Conservation (phyloP, 2,113 vertebrate species). For the Bettongia penicillata region DNA sequence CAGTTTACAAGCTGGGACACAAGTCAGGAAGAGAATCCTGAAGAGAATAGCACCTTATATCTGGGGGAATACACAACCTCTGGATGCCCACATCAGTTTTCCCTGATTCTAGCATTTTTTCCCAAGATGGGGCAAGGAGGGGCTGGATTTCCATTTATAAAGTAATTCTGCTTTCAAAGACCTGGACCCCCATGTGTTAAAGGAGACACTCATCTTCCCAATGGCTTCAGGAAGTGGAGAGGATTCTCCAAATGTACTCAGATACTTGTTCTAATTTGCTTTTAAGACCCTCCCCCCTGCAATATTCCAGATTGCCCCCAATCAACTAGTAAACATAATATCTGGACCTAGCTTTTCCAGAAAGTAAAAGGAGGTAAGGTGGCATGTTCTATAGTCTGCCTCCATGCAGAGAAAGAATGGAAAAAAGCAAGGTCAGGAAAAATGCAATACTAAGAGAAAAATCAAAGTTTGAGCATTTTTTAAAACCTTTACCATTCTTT, state of each 20-base stretch:
- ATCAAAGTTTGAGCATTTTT: too few species aligned
- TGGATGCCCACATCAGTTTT: background rate
- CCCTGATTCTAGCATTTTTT: background rate
- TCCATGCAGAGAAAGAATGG: background rate
- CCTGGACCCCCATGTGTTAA: background rate
- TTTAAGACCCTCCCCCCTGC: background rate
- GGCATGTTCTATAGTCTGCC: background rate
- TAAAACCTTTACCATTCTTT: background rate
- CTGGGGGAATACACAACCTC: background rate
- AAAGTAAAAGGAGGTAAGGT: background rate
- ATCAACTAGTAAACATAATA: background rate
- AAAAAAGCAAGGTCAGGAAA: background rate
- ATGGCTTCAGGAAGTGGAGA: background rate
- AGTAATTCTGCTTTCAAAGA: background rate
- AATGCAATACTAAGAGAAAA: background rate
- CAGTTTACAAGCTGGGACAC: background rate
- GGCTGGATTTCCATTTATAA: background rate
- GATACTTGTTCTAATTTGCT: background rate
- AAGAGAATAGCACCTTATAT: background rate
- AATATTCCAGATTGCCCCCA: background rate
- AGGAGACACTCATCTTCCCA: background rate
- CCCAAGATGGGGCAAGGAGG: background rate
- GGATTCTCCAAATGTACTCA: background rate
- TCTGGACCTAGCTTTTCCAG: background rate
- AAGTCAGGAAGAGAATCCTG: background rate